Evolutionary conservation across 2,888 invertebrate species (phyloP).

Genomic region (Cantharis flavilabris): DNA sequence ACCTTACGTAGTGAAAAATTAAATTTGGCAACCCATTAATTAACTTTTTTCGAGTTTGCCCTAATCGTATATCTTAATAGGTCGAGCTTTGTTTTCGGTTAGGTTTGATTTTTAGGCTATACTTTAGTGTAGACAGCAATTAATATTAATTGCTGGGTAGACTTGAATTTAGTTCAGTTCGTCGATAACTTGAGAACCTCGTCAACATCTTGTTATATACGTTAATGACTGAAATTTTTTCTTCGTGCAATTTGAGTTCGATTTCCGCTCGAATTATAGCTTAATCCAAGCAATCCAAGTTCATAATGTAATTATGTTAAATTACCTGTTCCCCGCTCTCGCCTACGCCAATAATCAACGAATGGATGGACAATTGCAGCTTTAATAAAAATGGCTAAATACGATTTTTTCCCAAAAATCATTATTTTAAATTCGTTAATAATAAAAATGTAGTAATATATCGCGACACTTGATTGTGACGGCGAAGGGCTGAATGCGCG

Average conservation of each 20-base stretch:
- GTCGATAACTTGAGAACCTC: constrained; percentile 28
- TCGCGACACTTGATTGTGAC: constrained; percentile 11
- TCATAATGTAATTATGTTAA: constrained; percentile 48
- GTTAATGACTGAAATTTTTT: constrained; percentile 32
- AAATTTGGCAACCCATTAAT: not conserved
- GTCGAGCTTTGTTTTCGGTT: not conserved
- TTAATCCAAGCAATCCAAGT: constrained; percentile 49
- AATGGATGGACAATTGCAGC: constrained; percentile 29
- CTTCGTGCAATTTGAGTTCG: constrained; percentile 46
- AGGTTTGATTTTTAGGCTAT: not conserved
- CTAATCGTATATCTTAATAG: not conserved
- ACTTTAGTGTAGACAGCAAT: constrained; percentile 15
- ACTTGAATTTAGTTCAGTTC: constrained; percentile 15
- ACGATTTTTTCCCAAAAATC: not conserved
- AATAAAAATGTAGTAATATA: constrained; percentile 8
- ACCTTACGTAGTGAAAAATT: not conserved
- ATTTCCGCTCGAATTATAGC: constrained; percentile 47
- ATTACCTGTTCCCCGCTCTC: constrained; percentile 34
- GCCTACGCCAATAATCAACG: constrained; percentile 32
- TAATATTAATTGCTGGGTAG: constrained; percentile 25
- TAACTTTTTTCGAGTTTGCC: not conserved
- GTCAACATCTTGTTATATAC: constrained; percentile 33
- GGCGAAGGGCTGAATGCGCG: constrained; percentile 6
- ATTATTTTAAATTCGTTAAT: not conserved
- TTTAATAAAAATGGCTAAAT: not conserved